A percentile compares a stretch with the other conserved stretches of the same genome.
Conservation (phyloP, 2,797 vertebrate genomes). For the Eulemur coronatus region DNA sequence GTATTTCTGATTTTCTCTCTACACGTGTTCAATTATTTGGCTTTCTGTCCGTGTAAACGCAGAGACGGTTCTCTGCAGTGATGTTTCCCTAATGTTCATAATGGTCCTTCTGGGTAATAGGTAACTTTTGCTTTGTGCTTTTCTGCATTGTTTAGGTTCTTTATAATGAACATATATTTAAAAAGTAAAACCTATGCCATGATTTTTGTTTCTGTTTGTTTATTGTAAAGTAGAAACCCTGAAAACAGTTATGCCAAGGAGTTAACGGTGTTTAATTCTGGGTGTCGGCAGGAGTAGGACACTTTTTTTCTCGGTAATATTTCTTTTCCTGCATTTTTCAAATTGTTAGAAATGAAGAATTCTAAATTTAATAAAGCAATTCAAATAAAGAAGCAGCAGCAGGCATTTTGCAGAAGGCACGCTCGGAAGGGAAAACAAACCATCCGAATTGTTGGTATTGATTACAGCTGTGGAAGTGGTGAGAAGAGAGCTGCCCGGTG, state of each 20-base stretch:
- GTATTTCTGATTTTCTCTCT: constrained; percentile 25
- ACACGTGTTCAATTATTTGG: neutral
- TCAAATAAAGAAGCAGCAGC: neutral
- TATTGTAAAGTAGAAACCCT: neutral
- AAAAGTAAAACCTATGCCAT: neutral
- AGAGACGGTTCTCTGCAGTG: neutral
- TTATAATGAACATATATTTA: neutral
- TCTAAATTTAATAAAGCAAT: neutral
- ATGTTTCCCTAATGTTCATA: neutral
- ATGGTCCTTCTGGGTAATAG: neutral
- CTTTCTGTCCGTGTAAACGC: neutral
- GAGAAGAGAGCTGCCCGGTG: neutral
- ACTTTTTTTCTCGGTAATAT: neutral
- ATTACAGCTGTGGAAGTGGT: neutral
- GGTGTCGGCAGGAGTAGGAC: neutral
- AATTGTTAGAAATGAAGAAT: neutral
- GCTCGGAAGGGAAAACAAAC: neutral
- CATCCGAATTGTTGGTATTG: neutral
- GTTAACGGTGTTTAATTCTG: neutral
- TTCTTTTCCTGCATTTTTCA: neutral
- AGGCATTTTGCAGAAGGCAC: neutral
- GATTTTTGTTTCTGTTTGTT: neutral
- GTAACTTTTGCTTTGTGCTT: neutral
- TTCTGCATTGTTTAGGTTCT: neutral
- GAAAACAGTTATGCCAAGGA: neutral